Percentiles rank a stretch among this genome's conserved stretches.
Evolutionary conservation across 2,888 invertebrate genomes (phyloP).

Genomic region (Drepanosiphum platanoidis): DNA sequence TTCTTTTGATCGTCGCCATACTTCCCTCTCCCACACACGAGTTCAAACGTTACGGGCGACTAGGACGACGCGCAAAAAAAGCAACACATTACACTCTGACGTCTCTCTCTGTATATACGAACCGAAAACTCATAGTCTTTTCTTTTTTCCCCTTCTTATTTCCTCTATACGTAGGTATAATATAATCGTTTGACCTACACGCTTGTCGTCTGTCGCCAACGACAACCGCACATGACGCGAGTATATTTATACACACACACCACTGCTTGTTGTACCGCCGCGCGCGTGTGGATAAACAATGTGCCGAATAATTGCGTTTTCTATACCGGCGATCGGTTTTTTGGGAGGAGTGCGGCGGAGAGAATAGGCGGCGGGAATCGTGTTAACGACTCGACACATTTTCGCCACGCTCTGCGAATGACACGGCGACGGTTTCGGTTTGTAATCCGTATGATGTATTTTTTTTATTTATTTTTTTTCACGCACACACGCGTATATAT

Average conservation of each 20-base stretch:
- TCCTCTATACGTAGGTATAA: not conserved
- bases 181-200: constrained; percentile 10
- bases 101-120: not conserved
- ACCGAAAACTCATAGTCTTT: not conserved
- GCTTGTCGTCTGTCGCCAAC: not conserved
- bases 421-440: constrained; percentile 54
- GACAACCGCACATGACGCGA: not conserved
- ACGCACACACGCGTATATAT: not conserved
- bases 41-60: not conserved
- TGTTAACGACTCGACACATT: constrained; percentile 61
- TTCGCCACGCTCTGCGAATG: constrained; percentile 59
- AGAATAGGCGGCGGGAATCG: constrained; percentile 13
- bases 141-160: not conserved
- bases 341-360: not conserved
- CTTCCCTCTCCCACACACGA: not conserved
- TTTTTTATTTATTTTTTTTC: not conserved
- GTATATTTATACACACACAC: not conserved
- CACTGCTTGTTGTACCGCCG: not conserved
- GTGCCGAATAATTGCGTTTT: constrained; percentile 39
- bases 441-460: constrained; percentile 47
- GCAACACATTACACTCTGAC: not conserved
- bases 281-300: constrained; percentile 17
- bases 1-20: no score
- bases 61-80: not conserved
- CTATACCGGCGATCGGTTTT: no score